Conservation (phyloP, 2,888 invertebrate species). For the Rotaria macrura region DNA sequence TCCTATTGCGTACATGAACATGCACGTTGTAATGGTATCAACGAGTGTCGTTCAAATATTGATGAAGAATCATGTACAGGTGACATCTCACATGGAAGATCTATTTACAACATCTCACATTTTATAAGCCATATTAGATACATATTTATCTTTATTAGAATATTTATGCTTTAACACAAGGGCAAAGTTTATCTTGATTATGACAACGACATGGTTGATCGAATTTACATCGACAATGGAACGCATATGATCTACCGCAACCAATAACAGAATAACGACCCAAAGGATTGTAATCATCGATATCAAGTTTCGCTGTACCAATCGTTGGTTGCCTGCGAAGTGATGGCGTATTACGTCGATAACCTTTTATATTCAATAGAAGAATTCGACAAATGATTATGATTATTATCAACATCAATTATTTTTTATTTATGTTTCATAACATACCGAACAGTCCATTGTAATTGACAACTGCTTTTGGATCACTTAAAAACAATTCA, state of each 20-base stretch:
- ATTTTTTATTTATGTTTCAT: not conserved
- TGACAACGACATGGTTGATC: not conserved
- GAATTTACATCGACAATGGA: not conserved
- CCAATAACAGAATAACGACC: not conserved
- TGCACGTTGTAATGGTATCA: not conserved
- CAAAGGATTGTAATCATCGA: not conserved
- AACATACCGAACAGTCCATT: not conserved
- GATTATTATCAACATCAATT: no score
- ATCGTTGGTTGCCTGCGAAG: slow-evolving; percentile 42
- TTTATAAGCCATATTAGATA: not conserved
- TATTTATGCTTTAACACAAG: not conserved
- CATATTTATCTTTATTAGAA: not conserved
- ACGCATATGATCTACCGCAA: not conserved
- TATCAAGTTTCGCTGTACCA: not conserved
- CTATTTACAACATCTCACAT: not conserved
- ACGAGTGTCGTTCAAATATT: not conserved
- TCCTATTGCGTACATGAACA: not conserved
- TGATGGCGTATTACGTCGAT: slow-evolving; percentile 47
- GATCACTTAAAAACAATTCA: slow-evolving; percentile 46
- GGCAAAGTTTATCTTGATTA: not conserved
- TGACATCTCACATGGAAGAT: not conserved
- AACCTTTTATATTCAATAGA: slow-evolving; percentile 37
- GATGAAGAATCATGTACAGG: not conserved
- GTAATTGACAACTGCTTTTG: slow-evolving; percentile 39
- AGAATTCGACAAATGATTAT: not conserved